Conservation (phyloP, 2,888 invertebrate species). For the Caenorhabditis sp. region DNA sequence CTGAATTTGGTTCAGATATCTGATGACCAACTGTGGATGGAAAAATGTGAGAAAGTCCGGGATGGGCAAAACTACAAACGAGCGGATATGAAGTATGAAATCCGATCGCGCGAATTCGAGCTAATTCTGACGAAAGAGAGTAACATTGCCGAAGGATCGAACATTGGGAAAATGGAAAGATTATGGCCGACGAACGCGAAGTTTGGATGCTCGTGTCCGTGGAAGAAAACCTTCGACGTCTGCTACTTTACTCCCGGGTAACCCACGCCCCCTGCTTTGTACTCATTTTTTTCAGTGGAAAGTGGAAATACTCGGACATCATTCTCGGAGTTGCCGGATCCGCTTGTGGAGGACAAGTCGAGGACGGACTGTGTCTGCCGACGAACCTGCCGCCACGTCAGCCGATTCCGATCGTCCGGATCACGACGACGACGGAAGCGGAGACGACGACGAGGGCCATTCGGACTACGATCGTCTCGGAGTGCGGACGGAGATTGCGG, state of each 20-base stretch:
- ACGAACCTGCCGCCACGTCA: background rate
- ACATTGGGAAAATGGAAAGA: background rate
- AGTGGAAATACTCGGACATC: background rate
- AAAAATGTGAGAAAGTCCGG: too few species aligned
- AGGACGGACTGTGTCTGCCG: background rate
- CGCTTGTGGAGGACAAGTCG: background rate
- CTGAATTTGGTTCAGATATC: background rate
- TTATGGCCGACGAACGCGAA: background rate
- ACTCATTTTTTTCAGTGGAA: background rate
- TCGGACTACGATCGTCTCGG: background rate
- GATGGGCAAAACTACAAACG: too few species aligned
- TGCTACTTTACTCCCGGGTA: background rate
- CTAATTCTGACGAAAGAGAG: background rate
- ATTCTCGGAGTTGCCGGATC: background rate
- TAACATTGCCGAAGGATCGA: background rate
- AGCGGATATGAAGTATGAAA: too few species aligned
- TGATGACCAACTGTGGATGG: too few species aligned
- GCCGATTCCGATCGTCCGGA: background rate
- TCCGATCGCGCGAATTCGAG: too few species aligned
- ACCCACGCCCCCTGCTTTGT: background rate
- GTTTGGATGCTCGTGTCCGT: background rate
- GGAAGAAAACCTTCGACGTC: background rate
- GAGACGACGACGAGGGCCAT: background rate
- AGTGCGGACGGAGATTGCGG: too few species aligned
- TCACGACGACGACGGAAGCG: background rate